Percentiles rank a stretch among this genome's conserved stretches.
Evolutionary conservation across 2,888 invertebrate genomes (phyloP).

Genomic region (Drosophila emarginata): DNA sequence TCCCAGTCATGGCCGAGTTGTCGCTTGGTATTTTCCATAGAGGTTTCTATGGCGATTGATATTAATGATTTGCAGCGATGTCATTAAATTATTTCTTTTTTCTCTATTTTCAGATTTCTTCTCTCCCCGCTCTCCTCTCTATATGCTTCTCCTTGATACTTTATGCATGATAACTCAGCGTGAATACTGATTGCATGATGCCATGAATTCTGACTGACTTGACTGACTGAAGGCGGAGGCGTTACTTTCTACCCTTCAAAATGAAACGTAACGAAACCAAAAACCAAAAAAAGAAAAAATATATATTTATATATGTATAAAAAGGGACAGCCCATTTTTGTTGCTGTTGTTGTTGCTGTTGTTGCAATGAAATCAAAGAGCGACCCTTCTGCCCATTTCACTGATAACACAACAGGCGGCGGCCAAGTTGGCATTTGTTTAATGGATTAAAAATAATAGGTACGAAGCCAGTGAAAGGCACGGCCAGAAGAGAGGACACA

Average conservation of each 20-base stretch:
- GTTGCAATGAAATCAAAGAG: slow-evolving; percentile 59
- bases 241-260: slow-evolving; percentile 49
- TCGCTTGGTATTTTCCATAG: slow-evolving; percentile 19
- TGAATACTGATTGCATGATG: slow-evolving; percentile 37
- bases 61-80: slow-evolving; percentile 76
- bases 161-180: slow-evolving; percentile 69
- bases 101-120: neutral
- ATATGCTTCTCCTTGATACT: slow-evolving; percentile 47
- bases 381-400: slow-evolving; percentile 62
- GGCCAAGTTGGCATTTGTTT: slow-evolving; percentile 69
- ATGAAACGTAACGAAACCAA: neutral
- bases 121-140: neutral
- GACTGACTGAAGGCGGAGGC: slow-evolving; percentile 56
- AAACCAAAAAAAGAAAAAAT: neutral
- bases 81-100: slow-evolving; percentile 70
- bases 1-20: slow-evolving; percentile 14
- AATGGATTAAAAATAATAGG: slow-evolving; percentile 77
- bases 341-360: slow-evolving; percentile 8
- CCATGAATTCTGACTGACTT: slow-evolving; percentile 10
- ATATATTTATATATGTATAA: neutral
- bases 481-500: too few species aligned
- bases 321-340: slow-evolving; percentile 44
- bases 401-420: slow-evolving; percentile 61
- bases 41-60: slow-evolving; percentile 61
- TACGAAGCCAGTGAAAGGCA: slow-evolving; percentile 21